Base-by-base conservation (phyloP, 2,888 invertebrate genomes). In the Tanypteryx hageni region DNA sequence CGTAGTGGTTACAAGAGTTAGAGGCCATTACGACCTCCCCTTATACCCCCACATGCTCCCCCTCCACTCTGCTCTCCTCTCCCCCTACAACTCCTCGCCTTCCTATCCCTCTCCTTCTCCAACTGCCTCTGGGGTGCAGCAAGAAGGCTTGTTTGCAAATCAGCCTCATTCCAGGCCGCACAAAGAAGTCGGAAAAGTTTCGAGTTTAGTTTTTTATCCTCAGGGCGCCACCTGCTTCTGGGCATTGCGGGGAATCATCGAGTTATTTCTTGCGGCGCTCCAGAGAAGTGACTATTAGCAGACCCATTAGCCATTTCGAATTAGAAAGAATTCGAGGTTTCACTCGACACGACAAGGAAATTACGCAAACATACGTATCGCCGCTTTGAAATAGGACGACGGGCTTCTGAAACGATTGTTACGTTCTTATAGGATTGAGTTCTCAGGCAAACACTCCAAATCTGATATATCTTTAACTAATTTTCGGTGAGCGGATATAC, bases 131-230 rank as follows among this genome's bases (percentile, higher is more conserved):
- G n/a, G 68, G 68, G 68, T 0, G 68, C 7, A 11, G 22, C 9
- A 68, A 68, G 68, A 68, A 68, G 68, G 68, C 64, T 44, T 44
- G 64, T 64, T 64, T 64, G 64, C 68, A 68, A 68, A 68, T 68
- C 68, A 68, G 68, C 68, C 68, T n/a, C 68, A 68, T 68, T 68
- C 68, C 68, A 68, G 44, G 44, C 44, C 44, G 44, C 44, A 68
- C 18, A 22, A 68, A 68, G n/a, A 68, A 68, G 68, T 68, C 68
- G 10, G 44, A 44, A 5, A 68, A 68, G 68, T 68, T 68, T 68
- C 22, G 68, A 18, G n/a, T 68, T 68, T 68, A 18, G n/a, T 68
- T 68, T 68, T 68, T 68, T 68, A 22, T 68, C 68, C 68, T 1
- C 68, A 3, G 9, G 68, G 68, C 68, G 18, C 68, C 68, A 68